Evolutionary conservation across 2,797 vertebrate species (phyloP).

Genomic region (Crenichthys baileyi): DNA sequence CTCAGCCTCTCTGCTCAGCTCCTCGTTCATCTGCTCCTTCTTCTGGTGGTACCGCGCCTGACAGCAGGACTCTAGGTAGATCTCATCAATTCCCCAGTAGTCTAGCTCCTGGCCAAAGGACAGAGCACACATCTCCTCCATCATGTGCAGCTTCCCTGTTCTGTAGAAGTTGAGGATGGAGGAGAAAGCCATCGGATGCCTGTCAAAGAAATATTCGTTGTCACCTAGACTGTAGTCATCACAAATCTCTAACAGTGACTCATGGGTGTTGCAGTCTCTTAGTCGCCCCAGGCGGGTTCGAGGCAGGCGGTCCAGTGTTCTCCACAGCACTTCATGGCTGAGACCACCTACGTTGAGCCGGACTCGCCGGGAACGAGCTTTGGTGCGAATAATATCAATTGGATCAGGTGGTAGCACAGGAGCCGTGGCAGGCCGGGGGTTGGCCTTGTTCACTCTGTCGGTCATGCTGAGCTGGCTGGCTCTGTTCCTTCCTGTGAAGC

Average conservation of each 20-base stretch:
- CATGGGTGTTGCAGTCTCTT: conserved; percentile 96
- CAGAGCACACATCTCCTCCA: conserved; percentile 99
- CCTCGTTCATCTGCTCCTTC: conserved; percentile 99
- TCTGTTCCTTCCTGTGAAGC: not conserved
- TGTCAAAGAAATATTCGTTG: conserved; percentile 97
- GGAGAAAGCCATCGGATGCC: conserved; percentile 96
- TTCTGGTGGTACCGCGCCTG: conserved; percentile 98
- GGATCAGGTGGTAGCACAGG: conserved; percentile 92
- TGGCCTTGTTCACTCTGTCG: conserved; percentile 83
- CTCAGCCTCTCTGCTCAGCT: conserved; percentile 94
- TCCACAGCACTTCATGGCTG: conserved; percentile 96
- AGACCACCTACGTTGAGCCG: conserved; percentile 95
- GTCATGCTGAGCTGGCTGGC: conserved; percentile 80
- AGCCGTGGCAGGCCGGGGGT: conserved; percentile 72
- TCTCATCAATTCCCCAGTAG: conserved; percentile 99
- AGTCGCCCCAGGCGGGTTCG: conserved; percentile 93
- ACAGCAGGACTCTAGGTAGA: conserved; percentile 98
- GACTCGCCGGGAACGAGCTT: conserved; percentile 90
- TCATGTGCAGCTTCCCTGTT: conserved; percentile 98
- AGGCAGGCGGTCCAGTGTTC: conserved; percentile 94
- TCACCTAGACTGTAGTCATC: conserved; percentile 94
- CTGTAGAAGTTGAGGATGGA: conserved; percentile 99
- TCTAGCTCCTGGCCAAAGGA: conserved; percentile 98
- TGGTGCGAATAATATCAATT: conserved; percentile 93
- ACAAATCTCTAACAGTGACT: conserved; percentile 93